Conservation (phyloP, 2,113 vertebrate genomes). For the Sorex araneus region DNA sequence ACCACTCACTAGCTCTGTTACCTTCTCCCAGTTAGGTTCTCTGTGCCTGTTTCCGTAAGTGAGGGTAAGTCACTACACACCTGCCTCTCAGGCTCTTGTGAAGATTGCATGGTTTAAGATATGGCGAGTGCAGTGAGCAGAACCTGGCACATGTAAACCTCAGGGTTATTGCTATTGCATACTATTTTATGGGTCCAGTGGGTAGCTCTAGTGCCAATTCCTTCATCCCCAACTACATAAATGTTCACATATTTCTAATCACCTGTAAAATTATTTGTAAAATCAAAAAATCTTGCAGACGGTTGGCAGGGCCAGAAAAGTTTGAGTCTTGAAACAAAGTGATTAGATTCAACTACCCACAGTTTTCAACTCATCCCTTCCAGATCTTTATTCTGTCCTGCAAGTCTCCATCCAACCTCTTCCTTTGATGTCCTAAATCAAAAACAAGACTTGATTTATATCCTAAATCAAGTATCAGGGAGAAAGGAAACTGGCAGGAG, state of each 20-base stretch:
- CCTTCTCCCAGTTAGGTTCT: neutral
- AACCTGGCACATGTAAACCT: constrained; percentile 21
- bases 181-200: constrained; percentile 14
- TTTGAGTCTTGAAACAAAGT: constrained; percentile 43
- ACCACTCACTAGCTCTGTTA: neutral
- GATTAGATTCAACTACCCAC: neutral
- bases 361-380: neutral
- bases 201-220: neutral
- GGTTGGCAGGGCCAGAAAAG: constrained; percentile 2
- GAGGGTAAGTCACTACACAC: neutral
- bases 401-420: neutral
- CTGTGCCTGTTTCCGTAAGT: constrained; percentile 49
- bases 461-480: neutral
- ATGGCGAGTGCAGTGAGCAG: neutral
- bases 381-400: constrained; percentile 12
- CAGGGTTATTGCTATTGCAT: neutral
- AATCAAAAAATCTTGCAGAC: constrained; percentile 2
- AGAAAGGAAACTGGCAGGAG: neutral
- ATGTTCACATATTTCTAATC: constrained; percentile 19
- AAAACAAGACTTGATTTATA: neutral
- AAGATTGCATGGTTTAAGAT: neutral
- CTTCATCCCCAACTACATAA: constrained; percentile 32
- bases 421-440: constrained; percentile 9
- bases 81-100: neutral
- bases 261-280: neutral